These are phyloP conservation scores for Nothocercus nigrocapillus DNA, from an alignment of 2,113 vertebrate genomes.

Conservation along the genomic window DNA sequence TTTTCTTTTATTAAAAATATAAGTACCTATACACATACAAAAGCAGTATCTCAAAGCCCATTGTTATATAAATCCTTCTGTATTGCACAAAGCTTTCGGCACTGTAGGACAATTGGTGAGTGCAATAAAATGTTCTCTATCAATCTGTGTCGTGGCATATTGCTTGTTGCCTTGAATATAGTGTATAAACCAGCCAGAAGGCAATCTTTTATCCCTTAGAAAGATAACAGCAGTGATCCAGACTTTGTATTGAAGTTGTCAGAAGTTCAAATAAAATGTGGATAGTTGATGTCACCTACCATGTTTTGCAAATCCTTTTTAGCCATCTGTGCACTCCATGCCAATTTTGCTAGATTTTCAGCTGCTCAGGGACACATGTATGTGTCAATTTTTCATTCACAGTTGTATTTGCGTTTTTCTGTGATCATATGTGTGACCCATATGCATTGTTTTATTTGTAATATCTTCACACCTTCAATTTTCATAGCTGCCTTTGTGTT, in stretches of 20 bases:
- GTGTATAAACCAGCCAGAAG: background rate
- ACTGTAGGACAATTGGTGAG: background rate
- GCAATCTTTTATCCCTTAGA: background rate
- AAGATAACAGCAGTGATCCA: background rate
- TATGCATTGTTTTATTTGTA: background rate
- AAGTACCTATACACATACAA: background rate
- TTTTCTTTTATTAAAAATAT: background rate
- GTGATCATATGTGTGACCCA: background rate
- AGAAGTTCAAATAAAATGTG: slow-evolving; percentile 7
- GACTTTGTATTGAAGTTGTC: background rate
- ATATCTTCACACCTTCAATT: background rate
- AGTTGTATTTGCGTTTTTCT: background rate
- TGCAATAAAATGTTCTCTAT: background rate
- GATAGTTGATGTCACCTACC: background rate
- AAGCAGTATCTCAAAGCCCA: background rate
- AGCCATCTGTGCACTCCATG: background rate
- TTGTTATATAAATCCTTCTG: background rate
- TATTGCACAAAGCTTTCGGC: background rate
- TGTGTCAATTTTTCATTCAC: background rate
- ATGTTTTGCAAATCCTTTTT: background rate
- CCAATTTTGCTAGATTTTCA: background rate
- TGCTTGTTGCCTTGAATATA: background rate
- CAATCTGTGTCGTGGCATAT: background rate
- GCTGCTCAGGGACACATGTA: background rate
- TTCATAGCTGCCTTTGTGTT: background rate